A percentile compares a stretch with the other conserved stretches of the same genome.
These are phyloP conservation scores for Melinaea menophilus DNA, from an alignment of 2,888 invertebrate species.

Conservation along the genomic window DNA sequence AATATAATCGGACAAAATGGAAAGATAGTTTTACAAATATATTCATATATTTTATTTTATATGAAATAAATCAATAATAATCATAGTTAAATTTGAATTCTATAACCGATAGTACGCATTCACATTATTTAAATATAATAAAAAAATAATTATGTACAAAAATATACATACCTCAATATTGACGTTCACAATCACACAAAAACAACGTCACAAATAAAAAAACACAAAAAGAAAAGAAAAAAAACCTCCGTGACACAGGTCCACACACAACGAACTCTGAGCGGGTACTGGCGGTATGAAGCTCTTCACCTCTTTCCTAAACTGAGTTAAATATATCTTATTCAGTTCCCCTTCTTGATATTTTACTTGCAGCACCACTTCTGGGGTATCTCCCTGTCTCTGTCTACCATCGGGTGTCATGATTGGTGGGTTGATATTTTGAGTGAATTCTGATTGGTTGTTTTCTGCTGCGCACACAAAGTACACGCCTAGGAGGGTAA, in stretches of 20 bases:
- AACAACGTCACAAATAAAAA: conserved; percentile 34
- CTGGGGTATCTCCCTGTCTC: conserved; percentile 56
- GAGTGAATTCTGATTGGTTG: conserved; percentile 48
- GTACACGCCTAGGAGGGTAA: conserved; percentile 58
- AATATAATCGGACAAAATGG: too few species aligned
- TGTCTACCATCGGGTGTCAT: conserved; percentile 34
- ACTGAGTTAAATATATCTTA: conserved; percentile 72
- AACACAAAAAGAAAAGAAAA: conserved; percentile 39
- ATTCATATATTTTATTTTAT: too few species aligned
- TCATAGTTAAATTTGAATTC: too few species aligned
- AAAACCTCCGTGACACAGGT: conserved; percentile 72
- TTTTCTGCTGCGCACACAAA: conserved; percentile 23
- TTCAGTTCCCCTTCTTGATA: conserved; percentile 68
- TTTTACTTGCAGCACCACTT: conserved; percentile 69
- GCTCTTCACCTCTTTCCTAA: conserved; percentile 48
- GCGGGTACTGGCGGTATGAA: conserved; percentile 59
- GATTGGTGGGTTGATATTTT: conserved; percentile 47
- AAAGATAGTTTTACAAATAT: too few species aligned
- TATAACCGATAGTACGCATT: too few species aligned
- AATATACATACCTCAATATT: conserved; percentile 24
- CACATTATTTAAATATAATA: not conserved
- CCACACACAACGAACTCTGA: conserved; percentile 58
- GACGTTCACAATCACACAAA: conserved; percentile 27
- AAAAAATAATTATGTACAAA: conserved; percentile 13
- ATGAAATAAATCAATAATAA: too few species aligned